These are phyloP conservation scores for Scaptomyza flava DNA, from an alignment of 2,888 invertebrate species.

Conservation along the genomic window DNA sequence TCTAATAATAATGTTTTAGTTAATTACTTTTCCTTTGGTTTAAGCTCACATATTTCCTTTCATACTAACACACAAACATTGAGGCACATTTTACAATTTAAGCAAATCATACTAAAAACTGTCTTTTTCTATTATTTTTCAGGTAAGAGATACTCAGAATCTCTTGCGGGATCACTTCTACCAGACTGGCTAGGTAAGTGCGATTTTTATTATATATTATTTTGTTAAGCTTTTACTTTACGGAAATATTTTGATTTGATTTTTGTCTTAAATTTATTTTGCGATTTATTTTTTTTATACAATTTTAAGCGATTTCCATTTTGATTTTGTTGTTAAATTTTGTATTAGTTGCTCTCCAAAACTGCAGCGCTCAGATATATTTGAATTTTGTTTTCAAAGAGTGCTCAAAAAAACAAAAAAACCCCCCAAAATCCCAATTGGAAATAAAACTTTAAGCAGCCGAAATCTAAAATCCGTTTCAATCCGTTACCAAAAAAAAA, in stretches of 20 bases:
- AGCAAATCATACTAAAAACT: conserved; percentile 19
- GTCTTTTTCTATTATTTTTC: conserved; percentile 64
- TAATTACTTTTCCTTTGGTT: neutral
- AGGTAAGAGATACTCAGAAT: conserved; percentile 86
- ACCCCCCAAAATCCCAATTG: conserved; percentile 15
- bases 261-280: conserved; percentile 33
- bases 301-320: conserved; percentile 6
- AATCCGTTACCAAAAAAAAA: neutral
- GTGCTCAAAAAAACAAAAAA: neutral
- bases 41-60: neutral
- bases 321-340: conserved; percentile 7
- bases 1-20: no score
- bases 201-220: conserved; percentile 64
- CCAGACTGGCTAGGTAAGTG: conserved; percentile 85
- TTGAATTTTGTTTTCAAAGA: conserved; percentile 39
- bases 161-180: conserved; percentile 85
- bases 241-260: conserved; percentile 36
- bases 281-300: neutral
- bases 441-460: conserved; percentile 12
- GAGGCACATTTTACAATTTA: conserved; percentile 25
- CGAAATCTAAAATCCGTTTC: neutral
- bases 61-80: conserved; percentile 16
- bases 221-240: conserved; percentile 67
- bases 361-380: conserved; percentile 24
- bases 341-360: conserved; percentile 44